Base-by-base conservation (phyloP, 2,888 invertebrate species). In the Lymantria monacha region DNA sequence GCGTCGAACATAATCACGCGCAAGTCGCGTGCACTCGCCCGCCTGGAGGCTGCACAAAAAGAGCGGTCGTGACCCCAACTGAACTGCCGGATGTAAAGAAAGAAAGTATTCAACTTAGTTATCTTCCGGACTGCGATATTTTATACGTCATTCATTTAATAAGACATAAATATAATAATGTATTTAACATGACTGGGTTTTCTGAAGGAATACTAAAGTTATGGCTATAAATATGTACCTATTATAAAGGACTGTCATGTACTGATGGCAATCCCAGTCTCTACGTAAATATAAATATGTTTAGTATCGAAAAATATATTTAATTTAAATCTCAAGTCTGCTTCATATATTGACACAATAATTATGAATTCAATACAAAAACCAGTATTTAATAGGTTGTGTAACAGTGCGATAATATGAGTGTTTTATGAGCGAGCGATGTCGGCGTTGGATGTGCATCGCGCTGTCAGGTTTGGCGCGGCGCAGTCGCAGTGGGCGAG, bases 1-100 rank as follows among this genome's bases (percentile, higher is more conserved):
- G 83, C 79, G 83, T 82, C 83, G 82, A 79, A 84, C 79, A 83
- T 81, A 87, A 87, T 85, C 87, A 85, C 81, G 83, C 74, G 68
- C 73, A 79, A 79, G 79, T 83, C 83, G 81, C 85, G 82, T 82
- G 81, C 73, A 74, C 64, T 71, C 71, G 61, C 9, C 46, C 30
- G 64, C 64, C 69, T 70, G 64, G 66, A 69, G 67, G 72, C 69
- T 68, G 83, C 80, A 83, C 83, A 85, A 86, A 87, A 86, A 85
- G 83, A 81, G 74, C 81, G 85, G 81, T 85, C 87, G 76, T 83
- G 90, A 90, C 90, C 89, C 79, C 81, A 69, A 64, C 68, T 72
- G 76, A 78, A 74, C 79, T 87, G 87, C 87, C 88, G 90, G 89
- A 90, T 83, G 76, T 87, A 86, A 82, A 82, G 87, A 86, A 82